A percentile compares a stretch with the other conserved stretches of the same genome.
These are phyloP conservation scores for Trinorchestia longiramus DNA, from an alignment of 1,140 invertebrate species.

Conservation along the genomic window DNA sequence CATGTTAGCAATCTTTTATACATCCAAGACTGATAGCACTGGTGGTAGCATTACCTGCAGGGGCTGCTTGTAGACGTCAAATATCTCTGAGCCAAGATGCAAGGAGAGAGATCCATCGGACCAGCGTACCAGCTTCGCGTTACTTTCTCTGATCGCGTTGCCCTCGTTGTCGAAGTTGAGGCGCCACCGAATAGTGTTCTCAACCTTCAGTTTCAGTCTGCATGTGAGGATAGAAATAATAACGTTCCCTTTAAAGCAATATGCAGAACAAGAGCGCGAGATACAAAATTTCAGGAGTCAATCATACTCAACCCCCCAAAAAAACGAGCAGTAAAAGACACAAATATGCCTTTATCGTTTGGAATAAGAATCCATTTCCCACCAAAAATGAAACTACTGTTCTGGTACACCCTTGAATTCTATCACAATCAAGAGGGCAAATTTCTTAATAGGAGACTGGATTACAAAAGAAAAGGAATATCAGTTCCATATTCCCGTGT, in stretches of 20 bases:
- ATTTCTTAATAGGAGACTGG: too few species aligned
- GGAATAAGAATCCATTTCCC: too few species aligned
- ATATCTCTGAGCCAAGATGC: slow-evolving; percentile 96
- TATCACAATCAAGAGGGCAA: too few species aligned
- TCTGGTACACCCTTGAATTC: too few species aligned
- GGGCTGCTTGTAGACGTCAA: slow-evolving; percentile 96
- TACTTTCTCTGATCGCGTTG: slow-evolving; percentile 89
- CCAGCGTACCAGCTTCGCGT: slow-evolving; percentile 95
- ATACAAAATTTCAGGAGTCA: too few species aligned
- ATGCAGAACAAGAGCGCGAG: too few species aligned
- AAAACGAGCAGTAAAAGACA: not conserved
- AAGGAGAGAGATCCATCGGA: slow-evolving; percentile 98
- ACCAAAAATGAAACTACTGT: too few species aligned
- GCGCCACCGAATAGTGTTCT: slow-evolving; percentile 98
- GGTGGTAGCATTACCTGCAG: slow-evolving; percentile 76
- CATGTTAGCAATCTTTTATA: not conserved
- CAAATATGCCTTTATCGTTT: too few species aligned
- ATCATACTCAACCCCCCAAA: not conserved
- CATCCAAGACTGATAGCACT: not conserved
- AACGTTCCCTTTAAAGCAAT: not conserved
- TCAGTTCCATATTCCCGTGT: too few species aligned
- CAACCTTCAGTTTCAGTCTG: slow-evolving; percentile 90
- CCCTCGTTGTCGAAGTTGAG: slow-evolving; percentile 86
- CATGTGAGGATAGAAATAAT: not conserved
- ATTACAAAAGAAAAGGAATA: too few species aligned